A percentile compares a stretch with the other conserved stretches of the same genome.
phyloP scores from a whole-genome alignment of 2,797 vertebrate species.

The Poeciliopsis presidionis region DNA sequence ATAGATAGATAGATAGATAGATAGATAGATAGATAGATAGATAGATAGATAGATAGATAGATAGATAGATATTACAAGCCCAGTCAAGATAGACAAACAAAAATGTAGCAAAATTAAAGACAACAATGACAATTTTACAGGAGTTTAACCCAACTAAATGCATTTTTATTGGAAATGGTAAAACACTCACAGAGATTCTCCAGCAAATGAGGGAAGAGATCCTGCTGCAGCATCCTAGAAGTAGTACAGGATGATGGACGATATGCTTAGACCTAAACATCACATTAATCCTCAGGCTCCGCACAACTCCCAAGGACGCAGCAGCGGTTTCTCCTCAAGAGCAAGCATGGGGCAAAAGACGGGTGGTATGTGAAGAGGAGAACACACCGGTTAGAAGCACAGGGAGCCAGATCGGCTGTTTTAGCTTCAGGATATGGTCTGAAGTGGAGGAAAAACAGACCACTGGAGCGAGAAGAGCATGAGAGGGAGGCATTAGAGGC shows the following conservation, averaged over 20 bases:
- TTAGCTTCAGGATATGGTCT: slow-evolving; percentile 62
- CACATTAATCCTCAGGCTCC: slow-evolving; percentile 76
- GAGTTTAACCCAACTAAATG: slow-evolving; percentile 35
- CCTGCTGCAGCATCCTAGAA: slow-evolving; percentile 62
- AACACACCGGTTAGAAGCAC: slow-evolving; percentile 53
- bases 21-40: background rate
- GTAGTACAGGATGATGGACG: slow-evolving; percentile 75
- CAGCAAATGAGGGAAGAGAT: slow-evolving; percentile 58
- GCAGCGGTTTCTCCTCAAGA: slow-evolving; percentile 60
- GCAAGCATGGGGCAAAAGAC: slow-evolving; percentile 51
- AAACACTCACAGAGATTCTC: slow-evolving; percentile 56
- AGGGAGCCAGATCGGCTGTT: slow-evolving; percentile 46
- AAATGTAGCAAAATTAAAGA: background rate
- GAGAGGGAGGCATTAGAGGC: slow-evolving; percentile 60
- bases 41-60: too few species aligned
- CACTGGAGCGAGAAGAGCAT: slow-evolving; percentile 65
- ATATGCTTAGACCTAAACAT: slow-evolving; percentile 74
- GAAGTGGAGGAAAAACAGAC: slow-evolving; percentile 63
- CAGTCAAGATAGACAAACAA: background rate
- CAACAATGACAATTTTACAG: slow-evolving; percentile 21
- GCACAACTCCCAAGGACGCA: slow-evolving; percentile 71
- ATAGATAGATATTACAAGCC: background rate
- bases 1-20: background rate
- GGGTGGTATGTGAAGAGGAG: slow-evolving; percentile 57
- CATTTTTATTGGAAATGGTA: slow-evolving; percentile 41